phyloP scores from a whole-genome alignment of 2,888 invertebrate species.

The Neria commutata region DNA sequence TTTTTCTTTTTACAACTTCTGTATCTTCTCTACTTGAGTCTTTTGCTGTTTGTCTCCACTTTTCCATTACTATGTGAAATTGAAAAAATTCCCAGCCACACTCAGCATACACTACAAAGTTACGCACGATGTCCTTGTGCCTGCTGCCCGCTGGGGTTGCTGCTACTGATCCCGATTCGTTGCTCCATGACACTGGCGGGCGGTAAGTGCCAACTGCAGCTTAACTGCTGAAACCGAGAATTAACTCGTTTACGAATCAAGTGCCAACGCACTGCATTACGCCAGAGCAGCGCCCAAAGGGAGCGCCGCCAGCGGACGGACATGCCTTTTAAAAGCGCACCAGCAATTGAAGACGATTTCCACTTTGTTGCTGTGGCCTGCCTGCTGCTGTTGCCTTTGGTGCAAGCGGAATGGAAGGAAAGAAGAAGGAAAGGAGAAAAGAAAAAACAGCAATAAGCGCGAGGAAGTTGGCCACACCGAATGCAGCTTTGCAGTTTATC shows the following conservation, averaged over 20 bases:
- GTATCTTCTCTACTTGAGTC: too few species aligned
- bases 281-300: neutral
- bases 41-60: too few species aligned
- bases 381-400: too few species aligned
- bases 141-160: neutral
- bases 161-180: neutral
- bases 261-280: constrained; percentile 4
- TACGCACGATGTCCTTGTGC: too few species aligned
- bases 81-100: too few species aligned
- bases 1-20: neutral
- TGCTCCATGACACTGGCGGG: neutral
- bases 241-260: constrained; percentile 10
- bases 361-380: too few species aligned
- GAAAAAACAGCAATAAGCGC: neutral
- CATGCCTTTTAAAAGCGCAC: too few species aligned
- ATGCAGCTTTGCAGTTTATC: neutral
- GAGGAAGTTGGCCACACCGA: too few species aligned
- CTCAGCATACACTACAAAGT: too few species aligned
- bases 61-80: too few species aligned
- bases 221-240: constrained; percentile 5
- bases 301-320: too few species aligned
- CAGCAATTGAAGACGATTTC: neutral
- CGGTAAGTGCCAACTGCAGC: neutral
- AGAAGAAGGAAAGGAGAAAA: neutral
- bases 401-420: too few species aligned